Base-by-base conservation (phyloP, 2,113 vertebrate genomes). In the Chaenogobius annularis region DNA sequence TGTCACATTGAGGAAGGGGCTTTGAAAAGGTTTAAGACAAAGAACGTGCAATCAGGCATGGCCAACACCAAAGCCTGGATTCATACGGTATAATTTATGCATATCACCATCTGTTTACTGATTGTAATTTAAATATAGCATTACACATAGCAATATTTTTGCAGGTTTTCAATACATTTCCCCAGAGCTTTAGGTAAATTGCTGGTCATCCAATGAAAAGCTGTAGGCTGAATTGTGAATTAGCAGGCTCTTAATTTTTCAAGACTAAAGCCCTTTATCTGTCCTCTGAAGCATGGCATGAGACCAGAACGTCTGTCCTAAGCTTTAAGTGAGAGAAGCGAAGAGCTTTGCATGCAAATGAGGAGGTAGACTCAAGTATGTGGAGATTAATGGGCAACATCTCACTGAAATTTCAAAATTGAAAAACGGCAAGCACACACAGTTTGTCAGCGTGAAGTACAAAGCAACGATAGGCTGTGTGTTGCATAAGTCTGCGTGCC, bases 341-440 rank as follows among this genome's bases (percentile, higher is more conserved):
- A 1, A 70, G 66, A 66, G 78, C 75, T 82, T 74, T 80, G 81
- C 78, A 85, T 87, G 71, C 73, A 79, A 86, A 87, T 84, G 75
- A 86, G 77, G 70, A 80, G 56, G 54, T 23, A 10, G n/a, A 68
- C 56, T 71, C 79, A 84, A 77, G 73, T 63, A 44, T 9, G 19
- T 46, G 31, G 58, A 68, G 72, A 87, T 87, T 82, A 84, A 87
- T 72, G 66, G 77, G 83, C 76, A 64, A 64, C 67, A 47, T 48
- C 52, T 66, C 50, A 2, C 69, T 68, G 11, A 12, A 77, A 55
- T 31, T 48, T 69, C 66, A 44, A 74, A n/a, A 75, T 68, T 52
- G 52, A 11, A 17, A 67, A 62, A 63, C 9, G 40, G 37, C 23
- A 26, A 46, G 6, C 68, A 56, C 0, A 69, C 66, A 69, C 72